Base-by-base conservation (phyloP, 2,888 invertebrate genomes). In the Pterostichus madidus region DNA sequence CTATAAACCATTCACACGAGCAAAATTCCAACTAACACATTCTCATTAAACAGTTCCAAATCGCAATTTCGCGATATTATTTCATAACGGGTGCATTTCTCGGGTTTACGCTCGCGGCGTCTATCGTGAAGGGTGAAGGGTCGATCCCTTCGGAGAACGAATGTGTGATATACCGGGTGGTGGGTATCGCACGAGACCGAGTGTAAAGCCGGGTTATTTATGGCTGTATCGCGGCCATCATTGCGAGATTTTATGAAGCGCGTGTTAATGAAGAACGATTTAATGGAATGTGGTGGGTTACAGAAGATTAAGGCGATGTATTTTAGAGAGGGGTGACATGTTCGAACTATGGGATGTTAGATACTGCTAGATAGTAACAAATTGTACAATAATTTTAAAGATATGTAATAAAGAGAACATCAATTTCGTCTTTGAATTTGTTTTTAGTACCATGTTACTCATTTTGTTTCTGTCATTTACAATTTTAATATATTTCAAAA, bases 241-340 rank as follows among this genome's bases (percentile, higher is more conserved):
- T 64, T 64, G 64, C 64, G 11, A 64, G 64, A 35, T 64, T 64
- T 64, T 64, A 64, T 64, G 64, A 64, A 64, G 64, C 64, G 64
- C 3, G 35, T 64, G 64, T 64, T 64, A 64, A 64, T 64, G 64
- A 64, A 64, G 64, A 64, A 64, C 64, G 64, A 64, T 64, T 64
- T 64, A 64, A 64, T 64, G 13, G 64, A 35, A 64, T n/a, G 59
- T 11, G 39, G 49, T 49, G 49, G 5, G 13, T 1, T 49, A 13
- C 10, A 8, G 13, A 64, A 35, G 64, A 64, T 64, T 64, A 64
- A 32, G 64, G 64, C 13, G 64, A 35, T 35, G 35, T 64, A 64
- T 64, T 64, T 35, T 64, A 64, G 4, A 64, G 64, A 10, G 13
- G 59, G 64, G 31, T 64, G 64, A 32, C 35, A 32, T 64, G 64